phyloP scores from a whole-genome alignment of 2,797 vertebrate species.

The Numenius phaeopus region DNA sequence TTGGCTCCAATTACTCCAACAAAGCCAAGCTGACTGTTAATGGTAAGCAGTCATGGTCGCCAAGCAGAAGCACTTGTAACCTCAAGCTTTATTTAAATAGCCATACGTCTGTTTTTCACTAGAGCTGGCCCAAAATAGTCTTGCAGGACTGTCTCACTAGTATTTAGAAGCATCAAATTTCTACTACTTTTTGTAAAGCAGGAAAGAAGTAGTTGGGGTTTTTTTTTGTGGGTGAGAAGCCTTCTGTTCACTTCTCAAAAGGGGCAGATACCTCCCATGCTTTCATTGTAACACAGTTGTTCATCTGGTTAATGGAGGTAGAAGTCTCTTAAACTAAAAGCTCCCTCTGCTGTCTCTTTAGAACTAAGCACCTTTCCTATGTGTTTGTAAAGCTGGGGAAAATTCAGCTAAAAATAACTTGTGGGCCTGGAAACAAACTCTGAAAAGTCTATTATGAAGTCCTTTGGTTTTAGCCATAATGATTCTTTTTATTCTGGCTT shows the following conservation, averaged over 20 bases:
- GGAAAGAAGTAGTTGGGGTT: background rate
- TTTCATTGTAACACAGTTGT: background rate
- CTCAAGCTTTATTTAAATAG: background rate
- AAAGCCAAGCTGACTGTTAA: conserved; percentile 87
- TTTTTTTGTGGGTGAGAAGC: background rate
- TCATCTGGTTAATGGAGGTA: background rate
- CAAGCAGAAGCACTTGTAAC: background rate
- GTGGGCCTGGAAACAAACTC: background rate
- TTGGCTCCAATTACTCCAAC: conserved; percentile 87
- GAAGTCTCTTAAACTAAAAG: conserved; percentile 8
- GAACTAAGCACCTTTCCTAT: background rate
- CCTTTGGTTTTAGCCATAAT: background rate
- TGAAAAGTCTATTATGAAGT: background rate
- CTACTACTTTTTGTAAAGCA: background rate
- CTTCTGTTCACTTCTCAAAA: background rate
- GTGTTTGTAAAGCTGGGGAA: background rate
- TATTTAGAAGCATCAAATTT: background rate
- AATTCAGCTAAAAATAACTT: background rate
- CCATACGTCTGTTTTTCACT: background rate
- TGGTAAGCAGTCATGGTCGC: conserved; percentile 74
- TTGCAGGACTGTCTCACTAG: background rate
- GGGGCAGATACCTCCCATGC: background rate
- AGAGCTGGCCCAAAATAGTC: background rate
- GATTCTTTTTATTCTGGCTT: background rate
- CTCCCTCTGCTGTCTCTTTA: conserved; percentile 47